These are phyloP conservation scores for Drosophila leontia DNA, from an alignment of 1,140 invertebrate species.

Conservation along the genomic window DNA sequence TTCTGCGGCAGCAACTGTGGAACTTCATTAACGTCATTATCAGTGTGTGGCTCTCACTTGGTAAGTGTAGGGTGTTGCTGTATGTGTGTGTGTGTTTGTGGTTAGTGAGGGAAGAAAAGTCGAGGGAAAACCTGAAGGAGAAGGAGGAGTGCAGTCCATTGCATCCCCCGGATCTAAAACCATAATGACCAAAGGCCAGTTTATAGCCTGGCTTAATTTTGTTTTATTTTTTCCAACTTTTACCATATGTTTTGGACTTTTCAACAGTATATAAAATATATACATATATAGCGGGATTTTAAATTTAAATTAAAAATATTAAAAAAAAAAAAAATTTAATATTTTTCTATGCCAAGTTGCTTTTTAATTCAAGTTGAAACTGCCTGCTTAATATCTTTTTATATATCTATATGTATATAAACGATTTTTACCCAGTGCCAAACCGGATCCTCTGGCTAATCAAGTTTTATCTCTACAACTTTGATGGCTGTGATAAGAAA, in stretches of 20 bases:
- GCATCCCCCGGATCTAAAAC: conserved; percentile 7
- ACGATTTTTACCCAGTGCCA: too few species aligned
- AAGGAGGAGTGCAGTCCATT: conserved; percentile 9
- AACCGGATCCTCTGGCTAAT: conserved; percentile 25
- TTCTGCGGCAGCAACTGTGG: conserved; percentile 53
- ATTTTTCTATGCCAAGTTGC: neutral
- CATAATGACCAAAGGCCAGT: neutral
- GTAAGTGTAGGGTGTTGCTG: neutral
- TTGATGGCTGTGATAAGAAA: conserved; percentile 31
- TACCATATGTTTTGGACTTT: conserved; percentile 9
- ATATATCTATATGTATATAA: neutral
- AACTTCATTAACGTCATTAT: conserved; percentile 72
- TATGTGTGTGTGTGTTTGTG: neutral
- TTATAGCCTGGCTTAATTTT: neutral
- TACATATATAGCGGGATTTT: neutral
- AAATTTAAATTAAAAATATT: neutral
- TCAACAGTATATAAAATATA: neutral
- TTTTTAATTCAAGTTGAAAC: neutral
- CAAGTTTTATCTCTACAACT: conserved; percentile 37
- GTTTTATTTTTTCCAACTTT: neutral
- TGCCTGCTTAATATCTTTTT: neutral
- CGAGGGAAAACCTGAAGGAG: neutral
- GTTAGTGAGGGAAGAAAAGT: neutral
- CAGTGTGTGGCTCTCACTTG: conserved; percentile 27
- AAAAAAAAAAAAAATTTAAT: neutral